Evolutionary conservation across 2,113 vertebrate species (phyloP).

Genomic region (Chloroceryle aenea): DNA sequence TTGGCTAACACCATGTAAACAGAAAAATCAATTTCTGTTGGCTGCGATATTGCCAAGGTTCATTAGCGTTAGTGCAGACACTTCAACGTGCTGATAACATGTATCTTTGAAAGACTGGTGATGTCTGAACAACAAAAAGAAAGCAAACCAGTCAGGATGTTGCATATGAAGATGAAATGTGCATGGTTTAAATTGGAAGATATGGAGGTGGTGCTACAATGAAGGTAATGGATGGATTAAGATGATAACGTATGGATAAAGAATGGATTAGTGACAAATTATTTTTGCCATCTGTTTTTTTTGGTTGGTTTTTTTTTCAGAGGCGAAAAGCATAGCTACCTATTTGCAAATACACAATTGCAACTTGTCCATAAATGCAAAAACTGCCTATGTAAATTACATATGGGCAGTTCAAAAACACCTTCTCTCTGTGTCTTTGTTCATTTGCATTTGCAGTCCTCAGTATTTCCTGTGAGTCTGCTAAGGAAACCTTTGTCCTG

Average conservation of each 20-base stretch:
- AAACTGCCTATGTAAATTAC: neutral
- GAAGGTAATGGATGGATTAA: neutral
- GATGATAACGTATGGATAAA: neutral
- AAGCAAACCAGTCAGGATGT: neutral
- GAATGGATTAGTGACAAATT: neutral
- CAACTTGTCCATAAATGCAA: neutral
- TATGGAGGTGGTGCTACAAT: neutral
- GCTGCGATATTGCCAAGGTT: neutral
- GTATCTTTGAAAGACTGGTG: neutral
- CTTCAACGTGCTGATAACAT: neutral
- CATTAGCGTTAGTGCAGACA: neutral
- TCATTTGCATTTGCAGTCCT: neutral
- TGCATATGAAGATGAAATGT: neutral
- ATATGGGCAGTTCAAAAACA: neutral
- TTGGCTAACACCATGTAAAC: neutral
- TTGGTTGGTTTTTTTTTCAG: neutral
- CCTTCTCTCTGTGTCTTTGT: neutral
- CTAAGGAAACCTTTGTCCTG: neutral
- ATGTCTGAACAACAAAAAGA: neutral
- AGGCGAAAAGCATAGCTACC: neutral
- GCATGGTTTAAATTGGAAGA: neutral
- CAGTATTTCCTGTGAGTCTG: neutral
- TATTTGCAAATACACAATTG: neutral
- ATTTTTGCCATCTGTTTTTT: neutral
- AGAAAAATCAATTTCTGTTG: neutral